These are phyloP conservation scores for Lacanobia wlatinum DNA, from an alignment of 2,888 invertebrate species.

Conservation along the genomic window DNA sequence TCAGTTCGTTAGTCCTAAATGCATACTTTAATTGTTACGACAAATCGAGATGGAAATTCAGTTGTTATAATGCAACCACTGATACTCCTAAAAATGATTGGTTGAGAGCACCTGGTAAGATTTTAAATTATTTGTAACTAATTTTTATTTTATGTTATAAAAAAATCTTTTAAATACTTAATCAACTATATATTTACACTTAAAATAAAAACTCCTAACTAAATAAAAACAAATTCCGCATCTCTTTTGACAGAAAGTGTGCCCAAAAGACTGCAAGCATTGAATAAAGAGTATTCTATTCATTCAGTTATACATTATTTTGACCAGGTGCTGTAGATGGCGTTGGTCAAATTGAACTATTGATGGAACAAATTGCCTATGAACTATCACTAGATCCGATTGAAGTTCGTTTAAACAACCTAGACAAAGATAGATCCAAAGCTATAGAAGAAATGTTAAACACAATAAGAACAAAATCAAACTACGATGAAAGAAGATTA, in stretches of 20 bases:
- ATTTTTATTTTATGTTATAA: no score
- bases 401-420: constrained; percentile 89
- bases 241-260: no score
- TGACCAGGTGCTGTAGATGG: constrained; percentile 88
- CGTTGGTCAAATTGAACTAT: constrained; percentile 88
- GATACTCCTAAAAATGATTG: constrained; percentile 78
- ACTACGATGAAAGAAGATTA: constrained; percentile 87
- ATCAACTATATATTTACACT: no score
- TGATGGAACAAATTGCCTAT: constrained; percentile 92
- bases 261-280: no score
- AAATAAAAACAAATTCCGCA: no score
- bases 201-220: no score
- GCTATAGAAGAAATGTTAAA: constrained; percentile 86
- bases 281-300: no score
- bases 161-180: no score
- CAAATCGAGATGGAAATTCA: constrained; percentile 73
- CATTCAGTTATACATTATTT: background rate
- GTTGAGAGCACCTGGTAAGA: constrained; percentile 77
- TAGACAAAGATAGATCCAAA: constrained; percentile 71
- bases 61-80: constrained; percentile 69
- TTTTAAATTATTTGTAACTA: background rate
- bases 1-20: constrained; percentile 50
- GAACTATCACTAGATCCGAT: constrained; percentile 89
- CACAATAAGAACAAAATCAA: constrained; percentile 87
- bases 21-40: constrained; percentile 74